Conservation (phyloP, 2,888 invertebrate species). For the Brachynemurus nebulosus region DNA sequence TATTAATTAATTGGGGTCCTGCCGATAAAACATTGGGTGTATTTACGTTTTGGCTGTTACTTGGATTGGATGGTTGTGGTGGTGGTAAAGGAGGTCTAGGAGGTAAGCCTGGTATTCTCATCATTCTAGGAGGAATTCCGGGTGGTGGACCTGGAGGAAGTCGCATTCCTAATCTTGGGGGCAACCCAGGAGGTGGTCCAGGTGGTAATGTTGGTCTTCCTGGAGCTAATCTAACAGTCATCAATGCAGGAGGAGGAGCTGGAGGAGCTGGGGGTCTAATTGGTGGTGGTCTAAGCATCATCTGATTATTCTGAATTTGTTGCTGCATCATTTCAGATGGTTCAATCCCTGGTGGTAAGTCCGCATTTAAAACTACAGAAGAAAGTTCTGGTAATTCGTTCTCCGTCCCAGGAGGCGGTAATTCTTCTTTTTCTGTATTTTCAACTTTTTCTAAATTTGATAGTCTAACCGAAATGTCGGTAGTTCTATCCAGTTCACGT, state of each 20-base stretch:
- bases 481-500: constrained; percentile 50
- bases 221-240: constrained; percentile 37
- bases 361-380: constrained; percentile 6
- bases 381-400: constrained; percentile 18
- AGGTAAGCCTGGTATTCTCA: constrained; percentile 39
- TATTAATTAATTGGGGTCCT: constrained; percentile 66
- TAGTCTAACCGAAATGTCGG: constrained; percentile 42
- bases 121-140: constrained; percentile 35
- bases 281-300: constrained; percentile 35
- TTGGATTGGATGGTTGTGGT: constrained; percentile 13
- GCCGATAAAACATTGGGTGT: constrained; percentile 64
- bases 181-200: constrained; percentile 47
- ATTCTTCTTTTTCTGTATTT: constrained; percentile 30
- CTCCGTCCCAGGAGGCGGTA: constrained; percentile 32
- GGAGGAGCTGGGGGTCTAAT: constrained; percentile 40
- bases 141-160: constrained; percentile 54
- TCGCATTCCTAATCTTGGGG: constrained; percentile 47
- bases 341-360: constrained; percentile 26
- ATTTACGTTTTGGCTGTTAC: constrained; percentile 27
- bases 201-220: constrained; percentile 36
- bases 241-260: constrained; percentile 32
- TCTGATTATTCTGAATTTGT: constrained; percentile 25
- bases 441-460: constrained; percentile 20
- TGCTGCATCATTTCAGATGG: constrained; percentile 22
- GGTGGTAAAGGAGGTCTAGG: constrained; percentile 31